A percentile compares a stretch with the other conserved stretches of the same genome.
phyloP scores from a whole-genome alignment of 2,888 invertebrate genomes.

The Drosophila demipolita region DNA sequence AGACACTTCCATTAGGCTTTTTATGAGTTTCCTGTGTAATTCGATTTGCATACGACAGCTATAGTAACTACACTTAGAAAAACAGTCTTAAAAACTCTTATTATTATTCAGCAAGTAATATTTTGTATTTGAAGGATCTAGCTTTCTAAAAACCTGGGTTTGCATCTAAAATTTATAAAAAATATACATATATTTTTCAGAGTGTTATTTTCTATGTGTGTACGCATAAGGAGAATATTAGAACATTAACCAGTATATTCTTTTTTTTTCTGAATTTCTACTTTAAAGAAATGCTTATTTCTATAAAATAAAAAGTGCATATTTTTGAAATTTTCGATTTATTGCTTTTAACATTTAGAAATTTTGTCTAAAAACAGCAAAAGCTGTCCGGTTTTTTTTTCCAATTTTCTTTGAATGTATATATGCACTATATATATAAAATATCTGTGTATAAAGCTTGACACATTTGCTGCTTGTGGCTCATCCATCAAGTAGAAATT shows the following conservation, averaged over 20 bases:
- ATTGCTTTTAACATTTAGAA: rapidly evolving
- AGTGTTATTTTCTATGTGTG: no score
- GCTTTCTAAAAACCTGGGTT: background rate
- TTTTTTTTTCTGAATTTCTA: background rate
- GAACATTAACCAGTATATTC: background rate
- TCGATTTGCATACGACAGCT: slow-evolving; percentile 57
- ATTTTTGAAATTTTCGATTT: background rate
- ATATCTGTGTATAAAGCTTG: background rate
- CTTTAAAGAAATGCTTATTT: background rate
- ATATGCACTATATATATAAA: background rate
- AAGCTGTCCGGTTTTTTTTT: background rate
- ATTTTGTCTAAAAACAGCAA: rapidly evolving
- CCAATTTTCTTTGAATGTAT: background rate
- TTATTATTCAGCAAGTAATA: background rate
- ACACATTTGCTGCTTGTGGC: slow-evolving; percentile 21
- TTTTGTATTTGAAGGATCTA: background rate
- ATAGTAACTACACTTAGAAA: background rate
- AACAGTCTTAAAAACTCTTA: rapidly evolving
- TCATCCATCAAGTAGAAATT: slow-evolving; percentile 67
- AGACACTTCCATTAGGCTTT: slow-evolving; percentile 29
- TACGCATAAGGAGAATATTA: no score
- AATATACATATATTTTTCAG: no score
- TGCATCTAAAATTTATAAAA: background rate
- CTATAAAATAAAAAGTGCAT: rapidly evolving
- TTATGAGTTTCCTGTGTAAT: slow-evolving; percentile 34